Evolutionary conservation across 2,888 invertebrate species (phyloP).

Genomic region (Dexiosoma caninum): DNA sequence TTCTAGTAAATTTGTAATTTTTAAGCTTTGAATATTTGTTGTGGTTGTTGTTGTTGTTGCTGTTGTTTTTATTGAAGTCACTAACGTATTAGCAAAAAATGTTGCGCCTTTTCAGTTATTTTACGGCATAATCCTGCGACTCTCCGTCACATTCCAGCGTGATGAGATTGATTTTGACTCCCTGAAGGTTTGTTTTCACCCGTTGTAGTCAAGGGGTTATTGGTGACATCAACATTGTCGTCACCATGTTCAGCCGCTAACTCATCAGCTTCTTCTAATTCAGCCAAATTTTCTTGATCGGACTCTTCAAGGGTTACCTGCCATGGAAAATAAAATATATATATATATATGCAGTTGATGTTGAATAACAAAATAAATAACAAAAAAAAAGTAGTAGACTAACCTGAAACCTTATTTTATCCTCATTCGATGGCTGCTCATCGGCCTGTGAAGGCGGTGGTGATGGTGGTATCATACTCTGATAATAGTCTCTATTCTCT

Average conservation of each 20-base stretch:
- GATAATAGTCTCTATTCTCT: slow-evolving; percentile 98
- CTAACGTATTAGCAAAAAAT: slow-evolving; percentile 92
- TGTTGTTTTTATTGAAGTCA: slow-evolving; percentile 67
- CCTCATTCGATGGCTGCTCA: slow-evolving; percentile 79
- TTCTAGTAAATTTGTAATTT: slow-evolving; percentile 61
- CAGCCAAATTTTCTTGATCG: slow-evolving; percentile 79
- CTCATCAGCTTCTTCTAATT: slow-evolving; percentile 82
- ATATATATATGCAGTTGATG: no score
- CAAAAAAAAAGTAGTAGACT: background rate
- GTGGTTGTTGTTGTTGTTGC: slow-evolving; percentile 48
- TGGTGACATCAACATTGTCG: slow-evolving; percentile 50
- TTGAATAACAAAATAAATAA: no score
- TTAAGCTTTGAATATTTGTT: slow-evolving; percentile 62
- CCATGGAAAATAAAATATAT: background rate
- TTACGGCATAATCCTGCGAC: slow-evolving; percentile 93
- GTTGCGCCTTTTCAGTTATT: slow-evolving; percentile 92
- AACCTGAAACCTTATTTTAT: slow-evolving; percentile 86
- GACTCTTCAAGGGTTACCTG: slow-evolving; percentile 91
- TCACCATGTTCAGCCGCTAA: slow-evolving; percentile 69
- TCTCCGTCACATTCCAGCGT: slow-evolving; percentile 94
- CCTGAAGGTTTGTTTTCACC: slow-evolving; percentile 75
- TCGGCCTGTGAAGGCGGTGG: slow-evolving; percentile 86
- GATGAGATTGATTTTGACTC: slow-evolving; percentile 80
- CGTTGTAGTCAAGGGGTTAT: slow-evolving; percentile 58
- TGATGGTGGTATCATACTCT: slow-evolving; percentile 95